Conservation (phyloP, 2,113 vertebrate genomes). For the Fulica atra region DNA sequence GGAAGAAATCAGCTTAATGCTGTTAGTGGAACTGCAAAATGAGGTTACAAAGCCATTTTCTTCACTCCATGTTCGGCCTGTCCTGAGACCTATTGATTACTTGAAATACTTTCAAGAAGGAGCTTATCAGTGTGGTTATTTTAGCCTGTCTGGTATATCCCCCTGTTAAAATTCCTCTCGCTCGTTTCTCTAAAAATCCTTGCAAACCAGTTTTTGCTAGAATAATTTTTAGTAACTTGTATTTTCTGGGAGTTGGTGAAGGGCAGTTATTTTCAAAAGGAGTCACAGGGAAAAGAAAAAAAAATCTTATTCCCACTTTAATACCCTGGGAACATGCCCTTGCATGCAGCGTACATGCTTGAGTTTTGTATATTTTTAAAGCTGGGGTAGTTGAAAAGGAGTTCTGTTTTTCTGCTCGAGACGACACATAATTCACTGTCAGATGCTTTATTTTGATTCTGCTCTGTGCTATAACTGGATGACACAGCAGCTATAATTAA, state of each 20-base stretch:
- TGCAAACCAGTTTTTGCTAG: background rate
- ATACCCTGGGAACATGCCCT: background rate
- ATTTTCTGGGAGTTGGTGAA: background rate
- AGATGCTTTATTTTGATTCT: conserved; percentile 49
- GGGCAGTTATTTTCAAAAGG: background rate
- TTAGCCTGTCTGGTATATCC: background rate
- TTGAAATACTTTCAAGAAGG: background rate
- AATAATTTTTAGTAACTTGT: background rate
- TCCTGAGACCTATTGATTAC: background rate
- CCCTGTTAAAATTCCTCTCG: background rate
- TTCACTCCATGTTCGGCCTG: background rate
- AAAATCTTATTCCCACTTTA: conserved; percentile 5
- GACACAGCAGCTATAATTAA: conserved; percentile 56
- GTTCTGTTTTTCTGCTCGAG: conserved; percentile 1
- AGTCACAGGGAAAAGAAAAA: background rate
- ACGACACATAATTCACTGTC: conserved; percentile 30
- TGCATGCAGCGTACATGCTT: background rate
- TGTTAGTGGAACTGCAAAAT: background rate
- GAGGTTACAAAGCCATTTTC: background rate
- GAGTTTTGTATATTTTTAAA: background rate
- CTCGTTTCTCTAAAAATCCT: background rate
- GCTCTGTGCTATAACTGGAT: conserved; percentile 25
- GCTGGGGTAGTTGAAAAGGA: background rate
- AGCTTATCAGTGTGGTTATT: background rate
- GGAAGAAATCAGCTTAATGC: background rate